phyloP scores from a whole-genome alignment of 2,113 vertebrate species.

The Girardinichthys multiradiatus region DNA sequence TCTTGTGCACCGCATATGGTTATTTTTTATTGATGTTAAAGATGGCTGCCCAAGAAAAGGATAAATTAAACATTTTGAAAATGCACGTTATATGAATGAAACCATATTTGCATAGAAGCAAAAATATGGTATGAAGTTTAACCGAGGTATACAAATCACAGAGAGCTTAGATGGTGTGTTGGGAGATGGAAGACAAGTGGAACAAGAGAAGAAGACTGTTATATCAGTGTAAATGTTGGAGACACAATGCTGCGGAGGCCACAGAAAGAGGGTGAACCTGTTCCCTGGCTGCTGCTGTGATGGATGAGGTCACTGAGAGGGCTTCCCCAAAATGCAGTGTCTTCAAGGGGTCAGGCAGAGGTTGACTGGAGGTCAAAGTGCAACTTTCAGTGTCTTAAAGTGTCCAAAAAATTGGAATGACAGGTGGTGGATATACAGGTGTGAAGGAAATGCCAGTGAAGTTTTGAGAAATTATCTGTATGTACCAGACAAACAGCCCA shows the following conservation, averaged over 20 bases:
- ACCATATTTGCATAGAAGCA: constrained; percentile 10
- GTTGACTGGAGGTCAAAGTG: constrained; percentile 75
- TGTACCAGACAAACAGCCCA: neutral
- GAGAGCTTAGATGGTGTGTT: constrained; percentile 8
- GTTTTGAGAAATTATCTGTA: neutral
- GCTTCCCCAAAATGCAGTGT: constrained; percentile 69
- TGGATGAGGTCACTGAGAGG: constrained; percentile 80
- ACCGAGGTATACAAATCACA: constrained; percentile 16
- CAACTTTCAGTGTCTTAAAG: constrained; percentile 26
- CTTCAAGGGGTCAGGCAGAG: constrained; percentile 70
- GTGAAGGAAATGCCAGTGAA: neutral
- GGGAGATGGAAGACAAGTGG: constrained; percentile 13
- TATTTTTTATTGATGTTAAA: too few species aligned
- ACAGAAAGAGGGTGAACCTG: constrained; percentile 66
- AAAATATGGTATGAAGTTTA: constrained; percentile 23
- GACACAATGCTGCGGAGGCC: constrained; percentile 47
- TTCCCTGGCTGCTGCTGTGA: constrained; percentile 71
- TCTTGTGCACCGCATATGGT: too few species aligned
- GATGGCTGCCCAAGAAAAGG: too few species aligned
- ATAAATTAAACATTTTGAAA: too few species aligned
- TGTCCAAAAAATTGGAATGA: neutral
- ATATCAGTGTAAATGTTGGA: constrained; percentile 15
- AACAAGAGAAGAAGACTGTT: constrained; percentile 32
- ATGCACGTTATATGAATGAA: neutral
- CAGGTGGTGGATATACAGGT: neutral